phyloP scores from a whole-genome alignment of 1,140 invertebrate species.

The Papilio glaucus region DNA sequence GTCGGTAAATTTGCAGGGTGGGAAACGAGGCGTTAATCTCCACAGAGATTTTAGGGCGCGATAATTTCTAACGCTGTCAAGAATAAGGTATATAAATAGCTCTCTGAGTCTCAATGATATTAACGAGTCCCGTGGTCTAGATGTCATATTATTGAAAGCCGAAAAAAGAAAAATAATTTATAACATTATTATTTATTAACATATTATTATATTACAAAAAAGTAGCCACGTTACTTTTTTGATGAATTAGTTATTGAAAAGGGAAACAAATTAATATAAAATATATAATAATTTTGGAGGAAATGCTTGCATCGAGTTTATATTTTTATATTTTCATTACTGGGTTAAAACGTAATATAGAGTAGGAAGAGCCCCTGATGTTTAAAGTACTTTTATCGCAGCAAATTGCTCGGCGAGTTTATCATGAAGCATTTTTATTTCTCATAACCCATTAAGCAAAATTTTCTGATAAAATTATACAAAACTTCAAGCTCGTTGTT shows the following conservation, averaged over 20 bases:
- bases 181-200: not conserved
- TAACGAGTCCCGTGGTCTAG: not conserved
- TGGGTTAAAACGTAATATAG: not conserved
- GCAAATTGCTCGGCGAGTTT: slow-evolving; percentile 2
- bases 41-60: slow-evolving; percentile 20
- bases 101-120: slow-evolving; percentile 7
- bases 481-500: too few species aligned
- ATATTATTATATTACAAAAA: too few species aligned
- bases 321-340: not conserved
- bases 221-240: not conserved
- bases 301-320: too few species aligned
- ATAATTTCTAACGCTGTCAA: slow-evolving; percentile 19
- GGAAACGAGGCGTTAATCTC: slow-evolving; percentile 25
- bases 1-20: slow-evolving; percentile 22
- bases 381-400: slow-evolving; percentile 6
- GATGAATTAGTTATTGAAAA: not conserved
- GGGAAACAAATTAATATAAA: too few species aligned
- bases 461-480: not conserved
- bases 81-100: slow-evolving; percentile 21
- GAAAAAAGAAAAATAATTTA: not conserved
- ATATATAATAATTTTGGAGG: too few species aligned
- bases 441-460: not conserved
- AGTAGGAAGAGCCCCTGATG: not conserved
- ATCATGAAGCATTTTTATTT: slow-evolving; percentile 10
- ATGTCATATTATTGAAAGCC: not conserved